phyloP scores from a whole-genome alignment of 92 coral and sea anemone genomes.

The Parazoanthus darwini region DNA sequence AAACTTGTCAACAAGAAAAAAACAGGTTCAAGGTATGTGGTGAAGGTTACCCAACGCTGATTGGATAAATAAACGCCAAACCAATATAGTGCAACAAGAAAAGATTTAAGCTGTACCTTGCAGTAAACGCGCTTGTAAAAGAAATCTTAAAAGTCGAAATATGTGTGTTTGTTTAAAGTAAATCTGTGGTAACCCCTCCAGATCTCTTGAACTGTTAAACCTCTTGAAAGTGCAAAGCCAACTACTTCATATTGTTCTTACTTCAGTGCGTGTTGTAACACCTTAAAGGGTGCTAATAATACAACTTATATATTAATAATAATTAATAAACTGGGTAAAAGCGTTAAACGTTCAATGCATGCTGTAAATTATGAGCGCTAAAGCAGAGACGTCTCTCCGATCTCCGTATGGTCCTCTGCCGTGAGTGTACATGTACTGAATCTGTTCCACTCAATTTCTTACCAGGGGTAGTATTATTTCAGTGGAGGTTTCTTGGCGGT shows the following conservation, averaged over 20 bases:
- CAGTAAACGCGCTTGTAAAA: background rate
- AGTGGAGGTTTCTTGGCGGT: too few species aligned
- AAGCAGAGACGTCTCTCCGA: background rate
- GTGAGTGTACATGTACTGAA: background rate
- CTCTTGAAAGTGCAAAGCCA: background rate
- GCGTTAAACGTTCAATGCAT: background rate
- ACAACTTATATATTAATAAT: background rate
- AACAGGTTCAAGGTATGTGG: slow-evolving; percentile 3
- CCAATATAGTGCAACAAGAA: background rate
- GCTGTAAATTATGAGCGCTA: background rate
- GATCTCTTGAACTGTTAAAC: background rate
- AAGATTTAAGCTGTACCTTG: too few species aligned
- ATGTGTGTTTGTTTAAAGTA: background rate
- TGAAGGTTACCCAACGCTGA: background rate
- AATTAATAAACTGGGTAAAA: background rate
- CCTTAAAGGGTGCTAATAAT: background rate
- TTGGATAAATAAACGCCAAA: background rate
- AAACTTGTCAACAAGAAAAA: background rate
- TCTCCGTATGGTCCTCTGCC: background rate
- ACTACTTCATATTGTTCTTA: too few species aligned
- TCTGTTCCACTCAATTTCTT: background rate
- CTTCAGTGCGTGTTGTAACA: background rate
- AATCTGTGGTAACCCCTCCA: background rate
- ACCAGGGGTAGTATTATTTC: background rate
- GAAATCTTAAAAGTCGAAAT: background rate